Percentiles rank a stretch among this genome's conserved stretches.
These are phyloP conservation scores for Rhegmatorhina hoffmannsi DNA, from an alignment of 2,113 vertebrate species.

Conservation along the genomic window DNA sequence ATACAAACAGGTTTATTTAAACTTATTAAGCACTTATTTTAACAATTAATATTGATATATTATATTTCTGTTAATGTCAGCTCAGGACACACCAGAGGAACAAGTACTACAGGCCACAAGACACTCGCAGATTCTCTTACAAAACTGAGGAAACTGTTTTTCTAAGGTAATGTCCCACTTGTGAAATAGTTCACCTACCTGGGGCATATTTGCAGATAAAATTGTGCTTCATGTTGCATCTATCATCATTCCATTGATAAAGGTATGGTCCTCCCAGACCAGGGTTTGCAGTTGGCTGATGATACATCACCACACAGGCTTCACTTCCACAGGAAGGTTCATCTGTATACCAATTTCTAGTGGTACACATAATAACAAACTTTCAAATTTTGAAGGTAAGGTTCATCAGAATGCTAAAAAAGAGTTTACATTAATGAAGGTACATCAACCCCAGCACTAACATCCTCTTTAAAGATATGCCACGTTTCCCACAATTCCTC, in stretches of 20 bases:
- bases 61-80: neutral
- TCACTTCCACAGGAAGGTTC: constrained; percentile 98
- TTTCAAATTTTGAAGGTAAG: neutral
- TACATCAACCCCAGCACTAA: neutral
- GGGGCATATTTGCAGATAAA: constrained; percentile 97
- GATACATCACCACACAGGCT: constrained; percentile 98
- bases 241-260: constrained; percentile 97
- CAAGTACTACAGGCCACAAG: neutral
- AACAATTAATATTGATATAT: neutral
- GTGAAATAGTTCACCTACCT: constrained; percentile 70
- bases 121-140: neutral
- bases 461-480: neutral
- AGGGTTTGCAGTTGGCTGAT: constrained; percentile 90
- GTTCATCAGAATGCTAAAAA: neutral
- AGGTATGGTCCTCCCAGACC: constrained; percentile 93
- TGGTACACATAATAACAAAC: neutral
- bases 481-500: neutral
- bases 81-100: neutral
- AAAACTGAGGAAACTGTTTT: neutral
- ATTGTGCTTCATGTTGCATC: constrained; percentile 99
- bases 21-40: neutral
- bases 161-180: neutral
- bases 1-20: neutral
- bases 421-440: neutral
- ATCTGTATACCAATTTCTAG: constrained; percentile 95